Evolutionary conservation across 2,113 vertebrate genomes (phyloP).

Genomic region (Phalacrocorax pelagicus): DNA sequence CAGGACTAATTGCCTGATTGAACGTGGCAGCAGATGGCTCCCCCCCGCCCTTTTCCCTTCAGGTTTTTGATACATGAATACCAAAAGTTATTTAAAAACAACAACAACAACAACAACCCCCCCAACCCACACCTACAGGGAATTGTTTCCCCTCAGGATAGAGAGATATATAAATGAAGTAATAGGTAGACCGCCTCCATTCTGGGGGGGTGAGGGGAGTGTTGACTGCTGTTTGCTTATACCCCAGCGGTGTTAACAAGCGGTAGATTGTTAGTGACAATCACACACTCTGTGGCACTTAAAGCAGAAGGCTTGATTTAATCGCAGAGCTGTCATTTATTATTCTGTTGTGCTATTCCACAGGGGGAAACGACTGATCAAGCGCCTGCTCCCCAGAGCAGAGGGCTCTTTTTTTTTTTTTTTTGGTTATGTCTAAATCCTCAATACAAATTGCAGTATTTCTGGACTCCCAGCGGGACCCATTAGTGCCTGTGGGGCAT

Average conservation of each 20-base stretch:
- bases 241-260: constrained; percentile 88
- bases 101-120: neutral
- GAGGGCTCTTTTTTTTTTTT: constrained; percentile 59
- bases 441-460: constrained; percentile 99
- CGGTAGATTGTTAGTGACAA: constrained; percentile 89
- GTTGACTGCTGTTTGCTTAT: constrained; percentile 84
- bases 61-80: neutral
- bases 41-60: neutral
- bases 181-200: constrained; percentile 41
- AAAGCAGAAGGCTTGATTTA: constrained; percentile 91
- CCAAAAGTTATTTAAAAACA: constrained; percentile 50
- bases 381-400: constrained; percentile 79
- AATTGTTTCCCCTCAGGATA: constrained; percentile 37
- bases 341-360: constrained; percentile 85
- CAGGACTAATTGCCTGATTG: neutral
- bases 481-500: constrained; percentile 99
- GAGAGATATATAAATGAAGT: constrained; percentile 37
- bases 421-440: constrained; percentile 92
- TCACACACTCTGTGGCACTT: constrained; percentile 84
- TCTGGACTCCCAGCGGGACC: constrained; percentile 95
- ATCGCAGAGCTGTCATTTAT: constrained; percentile 89
- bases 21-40: constrained; percentile 37
- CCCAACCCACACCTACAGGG: neutral
- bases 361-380: constrained; percentile 84
- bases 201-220: constrained; percentile 26